A percentile compares a stretch with the other conserved stretches of the same genome.
Conservation (phyloP, 2,797 vertebrate species). For the Semaprochilodus insignis region DNA sequence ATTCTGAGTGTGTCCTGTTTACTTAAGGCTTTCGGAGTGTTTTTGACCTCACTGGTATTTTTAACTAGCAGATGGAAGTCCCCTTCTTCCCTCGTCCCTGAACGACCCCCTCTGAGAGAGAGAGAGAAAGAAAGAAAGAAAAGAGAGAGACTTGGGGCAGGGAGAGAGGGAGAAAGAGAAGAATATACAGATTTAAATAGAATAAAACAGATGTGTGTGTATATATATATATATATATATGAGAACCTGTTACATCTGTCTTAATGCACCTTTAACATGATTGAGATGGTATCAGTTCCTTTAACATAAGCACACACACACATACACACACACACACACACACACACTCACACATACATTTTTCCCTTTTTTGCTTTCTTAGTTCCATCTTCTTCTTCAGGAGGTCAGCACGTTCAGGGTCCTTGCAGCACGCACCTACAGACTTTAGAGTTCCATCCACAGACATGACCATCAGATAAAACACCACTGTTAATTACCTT, state of each 20-base stretch:
- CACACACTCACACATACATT: slow-evolving; percentile 17
- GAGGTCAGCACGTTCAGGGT: slow-evolving; percentile 43
- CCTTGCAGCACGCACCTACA: slow-evolving; percentile 34
- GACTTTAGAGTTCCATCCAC: slow-evolving; percentile 26
- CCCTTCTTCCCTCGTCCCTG: slow-evolving; percentile 39
- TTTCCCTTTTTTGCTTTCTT: slow-evolving; percentile 19
- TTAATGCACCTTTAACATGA: slow-evolving; percentile 43
- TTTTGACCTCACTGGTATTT: slow-evolving; percentile 64
- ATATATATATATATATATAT: too few species aligned
- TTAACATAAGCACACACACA: slow-evolving; percentile 48
- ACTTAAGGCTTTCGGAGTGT: slow-evolving; percentile 48
- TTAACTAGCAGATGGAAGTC: slow-evolving; percentile 64
- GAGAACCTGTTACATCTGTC: background rate
- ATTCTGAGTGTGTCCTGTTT: slow-evolving; percentile 61
- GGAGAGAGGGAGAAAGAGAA: slow-evolving; percentile 13
- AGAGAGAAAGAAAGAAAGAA: background rate
- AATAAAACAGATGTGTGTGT: too few species aligned
- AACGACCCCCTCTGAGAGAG: slow-evolving; percentile 35
- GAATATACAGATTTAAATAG: background rate
- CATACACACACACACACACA: slow-evolving; percentile 12
- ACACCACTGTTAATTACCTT: slow-evolving; percentile 44
- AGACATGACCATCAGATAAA: slow-evolving; percentile 49
- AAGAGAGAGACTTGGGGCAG: background rate
- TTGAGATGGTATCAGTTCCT: slow-evolving; percentile 52
- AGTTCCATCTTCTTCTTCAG: slow-evolving; percentile 46